These are phyloP conservation scores for Ceuthmochares aereus DNA, from an alignment of 2,113 vertebrate genomes.

Conservation along the genomic window DNA sequence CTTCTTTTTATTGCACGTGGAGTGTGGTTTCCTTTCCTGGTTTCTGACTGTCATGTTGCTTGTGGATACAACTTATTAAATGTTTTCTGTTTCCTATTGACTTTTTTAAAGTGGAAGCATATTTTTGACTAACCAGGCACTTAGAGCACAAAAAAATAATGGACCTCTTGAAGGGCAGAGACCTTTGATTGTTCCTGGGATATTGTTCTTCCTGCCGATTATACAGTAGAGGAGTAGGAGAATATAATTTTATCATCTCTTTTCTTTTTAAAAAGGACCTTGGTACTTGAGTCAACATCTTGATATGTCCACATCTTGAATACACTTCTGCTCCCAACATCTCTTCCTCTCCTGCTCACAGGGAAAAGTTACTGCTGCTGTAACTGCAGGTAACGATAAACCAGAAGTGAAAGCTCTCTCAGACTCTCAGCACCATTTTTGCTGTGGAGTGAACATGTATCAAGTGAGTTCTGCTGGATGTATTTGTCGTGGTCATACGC, in stretches of 20 bases:
- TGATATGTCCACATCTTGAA: background rate
- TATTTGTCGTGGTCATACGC: background rate
- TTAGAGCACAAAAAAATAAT: background rate
- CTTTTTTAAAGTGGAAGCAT: background rate
- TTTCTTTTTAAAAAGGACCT: background rate
- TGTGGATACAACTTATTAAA: background rate
- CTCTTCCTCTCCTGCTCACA: background rate
- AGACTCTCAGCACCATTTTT: background rate
- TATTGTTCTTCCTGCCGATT: background rate
- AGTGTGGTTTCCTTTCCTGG: background rate
- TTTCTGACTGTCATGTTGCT: background rate
- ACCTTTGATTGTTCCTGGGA: background rate
- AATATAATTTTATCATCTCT: background rate
- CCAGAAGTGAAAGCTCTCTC: background rate
- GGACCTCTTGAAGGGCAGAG: background rate
- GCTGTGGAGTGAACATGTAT: background rate
- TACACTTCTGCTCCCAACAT: background rate
- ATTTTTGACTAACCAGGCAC: background rate
- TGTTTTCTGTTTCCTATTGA: background rate
- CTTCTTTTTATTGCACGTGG: background rate
- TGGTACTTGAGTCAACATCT: background rate
- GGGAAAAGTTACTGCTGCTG: background rate
- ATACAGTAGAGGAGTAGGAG: background rate
- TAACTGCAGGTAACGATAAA: background rate
- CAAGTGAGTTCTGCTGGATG: background rate